These are phyloP conservation scores for Machimus atricapillus DNA, from an alignment of 2,888 invertebrate genomes.

Conservation along the genomic window DNA sequence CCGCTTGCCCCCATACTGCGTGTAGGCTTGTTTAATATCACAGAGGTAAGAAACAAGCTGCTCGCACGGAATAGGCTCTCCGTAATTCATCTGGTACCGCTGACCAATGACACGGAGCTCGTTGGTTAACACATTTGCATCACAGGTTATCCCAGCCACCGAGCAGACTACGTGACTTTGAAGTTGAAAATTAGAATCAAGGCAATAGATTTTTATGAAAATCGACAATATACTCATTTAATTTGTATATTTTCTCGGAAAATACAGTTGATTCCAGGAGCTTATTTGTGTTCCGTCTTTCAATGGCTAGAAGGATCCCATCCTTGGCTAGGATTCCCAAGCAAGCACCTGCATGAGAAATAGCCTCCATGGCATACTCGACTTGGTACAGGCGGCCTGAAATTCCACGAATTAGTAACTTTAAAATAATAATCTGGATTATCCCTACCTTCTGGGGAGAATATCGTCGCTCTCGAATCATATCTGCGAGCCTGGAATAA, in stretches of 20 bases:
- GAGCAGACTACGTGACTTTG: constrained; percentile 96
- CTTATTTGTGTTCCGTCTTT: constrained; percentile 96
- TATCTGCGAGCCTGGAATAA: constrained; percentile 91
- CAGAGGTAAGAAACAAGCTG: constrained; percentile 97
- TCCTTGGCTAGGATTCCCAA: constrained; percentile 93
- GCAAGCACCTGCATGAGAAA: constrained; percentile 98
- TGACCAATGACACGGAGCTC: constrained; percentile 94
- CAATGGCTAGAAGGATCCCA: constrained; percentile 96
- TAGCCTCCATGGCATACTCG: constrained; percentile 99
- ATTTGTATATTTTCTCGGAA: constrained; percentile 98
- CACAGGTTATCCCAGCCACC: constrained; percentile 98
- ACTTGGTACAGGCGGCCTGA: constrained; percentile 94
- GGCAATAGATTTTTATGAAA: not conserved
- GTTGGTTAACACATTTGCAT: constrained; percentile 97
- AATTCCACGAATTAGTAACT: constrained; percentile 15
- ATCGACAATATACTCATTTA: constrained; percentile 78
- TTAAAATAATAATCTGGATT: not conserved
- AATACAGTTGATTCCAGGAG: constrained; percentile 95
- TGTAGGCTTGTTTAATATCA: constrained; percentile 99
- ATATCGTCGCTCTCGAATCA: constrained; percentile 99
- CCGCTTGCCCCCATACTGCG: constrained; percentile 98
- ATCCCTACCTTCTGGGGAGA: constrained; percentile 91
- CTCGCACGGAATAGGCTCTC: constrained; percentile 98
- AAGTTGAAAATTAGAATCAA: not conserved
- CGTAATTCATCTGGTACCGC: constrained; percentile 91